Evolutionary conservation across 2,797 vertebrate species (phyloP).

Genomic region (Alexandromys oeconomus): DNA sequence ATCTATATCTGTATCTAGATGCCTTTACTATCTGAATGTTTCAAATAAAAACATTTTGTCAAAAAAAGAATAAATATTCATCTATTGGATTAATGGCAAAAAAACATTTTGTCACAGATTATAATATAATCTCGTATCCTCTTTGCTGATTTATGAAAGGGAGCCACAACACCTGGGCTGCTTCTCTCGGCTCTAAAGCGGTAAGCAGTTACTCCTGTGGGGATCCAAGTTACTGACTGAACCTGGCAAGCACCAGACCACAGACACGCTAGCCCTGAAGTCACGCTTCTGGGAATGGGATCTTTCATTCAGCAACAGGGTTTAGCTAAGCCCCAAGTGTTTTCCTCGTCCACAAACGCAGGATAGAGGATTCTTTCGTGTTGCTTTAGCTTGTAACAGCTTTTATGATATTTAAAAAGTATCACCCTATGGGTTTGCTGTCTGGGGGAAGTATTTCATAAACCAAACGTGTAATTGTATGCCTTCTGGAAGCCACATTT

Average conservation of each 20-base stretch:
- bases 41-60: conserved; percentile 45
- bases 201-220: not conserved
- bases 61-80: no score
- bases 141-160: not conserved
- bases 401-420: conserved; percentile 46
- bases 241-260: not conserved
- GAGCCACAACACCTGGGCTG: not conserved
- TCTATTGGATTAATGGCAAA: no score
- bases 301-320: conserved; percentile 13
- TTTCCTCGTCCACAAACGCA: conserved; percentile 38
- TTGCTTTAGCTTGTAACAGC: conserved; percentile 42
- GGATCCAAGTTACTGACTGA: not conserved
- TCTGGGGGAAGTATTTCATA: conserved; percentile 49
- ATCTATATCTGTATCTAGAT: no score
- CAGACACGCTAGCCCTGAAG: not conserved
- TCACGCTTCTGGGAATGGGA: not conserved
- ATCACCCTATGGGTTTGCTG: not conserved
- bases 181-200: not conserved
- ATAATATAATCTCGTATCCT: conserved; percentile 47
- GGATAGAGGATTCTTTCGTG: not conserved
- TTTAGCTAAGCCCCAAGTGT: conserved; percentile 46
- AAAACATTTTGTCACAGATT: conserved; percentile 28
- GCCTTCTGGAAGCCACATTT: conserved; percentile 61
- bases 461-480: conserved; percentile 57
- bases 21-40: conserved; percentile 52